These are phyloP conservation scores for Chromobotia macracanthus DNA, from an alignment of 2,797 vertebrate species.

Conservation along the genomic window DNA sequence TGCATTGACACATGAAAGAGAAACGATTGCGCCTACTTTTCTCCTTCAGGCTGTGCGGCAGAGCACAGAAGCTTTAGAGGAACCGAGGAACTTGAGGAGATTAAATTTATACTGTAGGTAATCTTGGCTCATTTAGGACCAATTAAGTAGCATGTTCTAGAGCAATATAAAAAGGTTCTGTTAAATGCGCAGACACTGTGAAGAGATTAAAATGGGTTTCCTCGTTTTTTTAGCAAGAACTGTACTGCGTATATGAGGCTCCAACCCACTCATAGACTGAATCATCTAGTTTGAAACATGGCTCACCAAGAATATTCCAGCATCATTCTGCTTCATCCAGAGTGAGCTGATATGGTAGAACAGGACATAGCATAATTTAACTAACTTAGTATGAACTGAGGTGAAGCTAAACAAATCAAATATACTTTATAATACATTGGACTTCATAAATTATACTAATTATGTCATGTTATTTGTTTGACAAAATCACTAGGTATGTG, in stretches of 20 bases:
- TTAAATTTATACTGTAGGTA: neutral
- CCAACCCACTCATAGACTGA: slow-evolving; percentile 34
- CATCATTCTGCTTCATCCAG: neutral
- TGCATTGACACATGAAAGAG: slow-evolving; percentile 57
- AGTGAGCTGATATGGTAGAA: neutral
- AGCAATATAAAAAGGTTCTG: neutral
- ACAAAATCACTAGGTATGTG: neutral
- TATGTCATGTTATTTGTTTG: too few species aligned
- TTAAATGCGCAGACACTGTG: slow-evolving; percentile 2
- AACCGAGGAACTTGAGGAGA: neutral
- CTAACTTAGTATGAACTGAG: too few species aligned
- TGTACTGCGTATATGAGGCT: neutral
- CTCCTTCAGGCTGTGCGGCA: slow-evolving; percentile 40
- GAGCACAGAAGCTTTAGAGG: slow-evolving; percentile 25
- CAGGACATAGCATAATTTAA: neutral
- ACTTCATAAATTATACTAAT: too few species aligned
- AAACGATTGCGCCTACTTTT: slow-evolving; percentile 21
- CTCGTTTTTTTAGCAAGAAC: neutral
- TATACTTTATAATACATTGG: too few species aligned
- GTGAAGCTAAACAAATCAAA: too few species aligned
- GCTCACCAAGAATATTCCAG: slow-evolving; percentile 27
- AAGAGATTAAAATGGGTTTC: slow-evolving; percentile 20
- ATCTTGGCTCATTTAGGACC: slow-evolving; percentile 16
- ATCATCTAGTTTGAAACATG: slow-evolving; percentile 13
- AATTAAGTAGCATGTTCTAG: slow-evolving; percentile 6